Conservation (phyloP, 2,113 vertebrate species). For the Procapra przewalskii region DNA sequence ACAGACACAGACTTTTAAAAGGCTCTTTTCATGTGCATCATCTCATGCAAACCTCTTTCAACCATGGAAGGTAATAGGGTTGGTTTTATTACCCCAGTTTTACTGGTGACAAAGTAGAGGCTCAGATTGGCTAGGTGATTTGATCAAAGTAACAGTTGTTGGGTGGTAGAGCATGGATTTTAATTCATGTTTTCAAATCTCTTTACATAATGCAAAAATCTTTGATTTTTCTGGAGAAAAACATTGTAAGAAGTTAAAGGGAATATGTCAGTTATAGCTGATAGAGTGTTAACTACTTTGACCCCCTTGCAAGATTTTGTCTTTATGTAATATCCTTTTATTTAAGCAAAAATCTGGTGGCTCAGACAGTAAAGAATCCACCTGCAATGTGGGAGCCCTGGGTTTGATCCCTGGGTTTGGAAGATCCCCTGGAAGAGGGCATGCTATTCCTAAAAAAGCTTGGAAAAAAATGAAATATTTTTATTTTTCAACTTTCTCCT, state of each 20-base stretch:
- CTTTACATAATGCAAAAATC: neutral
- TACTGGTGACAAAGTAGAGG: constrained; percentile 4
- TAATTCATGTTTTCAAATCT: neutral
- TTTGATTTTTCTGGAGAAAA: constrained; percentile 7
- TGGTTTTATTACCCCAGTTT: neutral
- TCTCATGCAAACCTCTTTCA: neutral
- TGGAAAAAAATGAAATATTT: constrained; percentile 15
- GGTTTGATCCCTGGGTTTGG: neutral
- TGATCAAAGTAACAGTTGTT: neutral
- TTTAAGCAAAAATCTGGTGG: constrained; percentile 5
- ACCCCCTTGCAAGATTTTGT: neutral
- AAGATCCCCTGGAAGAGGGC: neutral
- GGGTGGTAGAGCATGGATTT: neutral
- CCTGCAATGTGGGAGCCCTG: neutral
- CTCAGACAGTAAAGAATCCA: neutral
- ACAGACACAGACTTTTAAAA: neutral
- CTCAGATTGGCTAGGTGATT: neutral
- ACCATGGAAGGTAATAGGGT: neutral
- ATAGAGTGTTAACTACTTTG: neutral
- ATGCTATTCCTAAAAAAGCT: neutral
- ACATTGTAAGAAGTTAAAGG: neutral
- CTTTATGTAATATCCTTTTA: neutral
- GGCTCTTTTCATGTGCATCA: neutral
- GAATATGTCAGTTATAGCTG: neutral
- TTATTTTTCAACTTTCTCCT: constrained; percentile 20